Conservation (phyloP, 1,140 invertebrate genomes). For the Drosophila hydei region DNA sequence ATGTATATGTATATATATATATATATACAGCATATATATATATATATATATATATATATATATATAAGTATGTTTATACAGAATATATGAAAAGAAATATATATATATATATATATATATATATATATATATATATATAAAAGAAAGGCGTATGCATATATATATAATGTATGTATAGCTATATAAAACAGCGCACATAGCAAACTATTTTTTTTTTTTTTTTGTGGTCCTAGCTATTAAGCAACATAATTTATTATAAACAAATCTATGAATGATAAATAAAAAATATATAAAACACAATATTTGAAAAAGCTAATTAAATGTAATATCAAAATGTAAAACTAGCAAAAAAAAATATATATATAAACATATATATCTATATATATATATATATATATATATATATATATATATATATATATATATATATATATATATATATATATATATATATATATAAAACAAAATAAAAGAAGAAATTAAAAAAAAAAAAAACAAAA, state of each 20-base stretch:
- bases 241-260: conserved; percentile 76
- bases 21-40: conserved; percentile 43
- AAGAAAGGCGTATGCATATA: conserved; percentile 33
- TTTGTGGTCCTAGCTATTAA: conserved; percentile 73
- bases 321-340: conserved; percentile 74
- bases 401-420: conserved; percentile 37
- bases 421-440: conserved; percentile 38
- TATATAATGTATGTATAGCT: conserved; percentile 32
- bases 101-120: conserved; percentile 37
- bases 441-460: conserved; percentile 40
- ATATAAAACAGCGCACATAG: conserved; percentile 62
- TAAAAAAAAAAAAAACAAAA: conserved; percentile 2
- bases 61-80: conserved; percentile 31
- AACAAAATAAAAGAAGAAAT: conserved; percentile 18
- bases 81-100: conserved; percentile 3
- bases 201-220: conserved; percentile 77
- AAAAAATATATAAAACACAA: conserved; percentile 19
- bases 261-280: conserved; percentile 40
- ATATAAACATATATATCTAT: conserved; percentile 40
- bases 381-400: conserved; percentile 30
- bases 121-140: conserved; percentile 12
- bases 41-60: conserved; percentile 40
- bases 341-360: conserved; percentile 46
- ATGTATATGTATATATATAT: conserved; percentile 39
- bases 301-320: conserved; percentile 57